Percentiles rank a stretch among this genome's conserved stretches.
Conservation (phyloP, 1,140 invertebrate species). For the Calliopsis andreniformis region DNA sequence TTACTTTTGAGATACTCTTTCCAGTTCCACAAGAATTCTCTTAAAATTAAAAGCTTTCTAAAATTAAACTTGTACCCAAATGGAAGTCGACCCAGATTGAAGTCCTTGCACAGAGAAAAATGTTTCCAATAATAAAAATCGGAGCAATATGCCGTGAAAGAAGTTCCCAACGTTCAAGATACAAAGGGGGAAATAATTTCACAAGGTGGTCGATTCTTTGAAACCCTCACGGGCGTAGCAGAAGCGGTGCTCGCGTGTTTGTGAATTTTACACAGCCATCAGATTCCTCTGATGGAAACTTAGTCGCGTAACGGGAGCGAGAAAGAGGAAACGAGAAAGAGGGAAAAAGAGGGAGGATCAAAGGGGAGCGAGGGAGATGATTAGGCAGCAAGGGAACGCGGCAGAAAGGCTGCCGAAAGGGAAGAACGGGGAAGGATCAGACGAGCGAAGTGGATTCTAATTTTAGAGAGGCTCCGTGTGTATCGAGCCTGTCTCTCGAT, state of each 20-base stretch:
- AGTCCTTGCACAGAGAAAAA: too few species aligned
- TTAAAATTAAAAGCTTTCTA: too few species aligned
- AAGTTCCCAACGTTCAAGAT: not conserved
- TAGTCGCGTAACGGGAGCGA: not conserved
- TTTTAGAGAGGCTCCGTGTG: conserved; percentile 65
- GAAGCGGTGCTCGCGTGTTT: not conserved
- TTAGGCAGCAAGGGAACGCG: conserved; percentile 30
- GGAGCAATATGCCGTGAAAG: not conserved
- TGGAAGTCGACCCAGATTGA: too few species aligned
- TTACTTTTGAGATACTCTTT: too few species aligned
- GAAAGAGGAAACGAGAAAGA: not conserved
- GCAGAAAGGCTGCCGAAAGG: conserved; percentile 21
- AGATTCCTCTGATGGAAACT: not conserved
- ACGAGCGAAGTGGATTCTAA: conserved; percentile 69
- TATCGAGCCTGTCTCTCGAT: conserved; percentile 48
- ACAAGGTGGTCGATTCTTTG: not conserved
- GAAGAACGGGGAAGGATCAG: conserved; percentile 57
- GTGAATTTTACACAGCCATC: conserved; percentile 22
- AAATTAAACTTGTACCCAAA: too few species aligned
- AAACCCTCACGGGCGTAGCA: not conserved
- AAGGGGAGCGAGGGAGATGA: conserved; percentile 58
- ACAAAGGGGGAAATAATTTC: conserved; percentile 22
- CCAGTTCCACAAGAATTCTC: too few species aligned
- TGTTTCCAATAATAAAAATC: not conserved
- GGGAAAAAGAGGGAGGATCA: conserved; percentile 49